Conservation (phyloP, 2,113 vertebrate genomes). For the Carassius carassius region DNA sequence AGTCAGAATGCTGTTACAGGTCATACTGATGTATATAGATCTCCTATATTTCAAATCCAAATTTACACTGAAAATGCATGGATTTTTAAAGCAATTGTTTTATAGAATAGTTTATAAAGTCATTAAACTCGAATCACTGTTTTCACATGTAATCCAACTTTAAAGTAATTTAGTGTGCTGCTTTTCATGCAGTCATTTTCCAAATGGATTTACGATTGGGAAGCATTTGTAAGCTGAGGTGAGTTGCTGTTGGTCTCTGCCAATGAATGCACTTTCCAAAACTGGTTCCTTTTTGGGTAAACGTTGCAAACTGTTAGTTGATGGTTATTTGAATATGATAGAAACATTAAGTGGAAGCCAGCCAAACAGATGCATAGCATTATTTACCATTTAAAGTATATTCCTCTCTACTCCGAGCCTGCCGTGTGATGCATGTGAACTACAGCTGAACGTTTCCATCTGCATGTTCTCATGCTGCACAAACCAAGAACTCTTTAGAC, state of each 20-base stretch:
- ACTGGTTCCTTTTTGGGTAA: neutral
- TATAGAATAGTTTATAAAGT: conserved; percentile 84
- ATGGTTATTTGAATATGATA: no score
- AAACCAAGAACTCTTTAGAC: no score
- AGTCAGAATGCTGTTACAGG: conserved; percentile 92
- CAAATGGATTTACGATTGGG: neutral
- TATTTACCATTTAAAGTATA: no score
- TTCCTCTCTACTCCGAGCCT: no score
- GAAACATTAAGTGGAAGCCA: no score
- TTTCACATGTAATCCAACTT: conserved; percentile 64
- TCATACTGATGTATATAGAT: conserved; percentile 94
- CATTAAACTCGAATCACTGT: conserved; percentile 82
- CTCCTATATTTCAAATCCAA: conserved; percentile 95
- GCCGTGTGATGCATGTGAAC: no score
- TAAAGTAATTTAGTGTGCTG: conserved; percentile 46
- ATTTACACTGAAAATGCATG: conserved; percentile 89
- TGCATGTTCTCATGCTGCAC: no score
- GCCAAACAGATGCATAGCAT: no score
- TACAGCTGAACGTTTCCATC: no score
- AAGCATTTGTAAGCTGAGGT: neutral
- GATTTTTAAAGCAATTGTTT: conserved; percentile 80
- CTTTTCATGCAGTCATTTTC: neutral
- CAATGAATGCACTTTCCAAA: neutral
- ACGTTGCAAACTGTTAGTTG: neutral
- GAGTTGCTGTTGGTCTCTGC: neutral